phyloP scores from a whole-genome alignment of 2,888 invertebrate genomes.

The Caenorhabditis zanzibari region DNA sequence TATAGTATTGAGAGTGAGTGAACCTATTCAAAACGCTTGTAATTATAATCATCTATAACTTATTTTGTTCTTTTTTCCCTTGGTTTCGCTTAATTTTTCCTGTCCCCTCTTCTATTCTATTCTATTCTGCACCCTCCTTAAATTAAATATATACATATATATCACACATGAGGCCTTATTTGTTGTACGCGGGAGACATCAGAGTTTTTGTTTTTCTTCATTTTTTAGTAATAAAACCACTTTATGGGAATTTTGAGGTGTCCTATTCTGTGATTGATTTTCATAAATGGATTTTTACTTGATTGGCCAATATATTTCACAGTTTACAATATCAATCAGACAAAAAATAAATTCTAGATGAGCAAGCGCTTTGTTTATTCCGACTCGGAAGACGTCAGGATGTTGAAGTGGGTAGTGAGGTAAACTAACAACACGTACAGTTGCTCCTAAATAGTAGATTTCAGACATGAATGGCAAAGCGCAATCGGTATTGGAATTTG shows the following conservation, averaged over 20 bases:
- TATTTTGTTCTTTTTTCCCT: slow-evolving; percentile 48
- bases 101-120: slow-evolving; percentile 7
- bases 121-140: slow-evolving; percentile 33
- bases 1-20: slow-evolving; percentile 61
- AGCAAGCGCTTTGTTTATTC: slow-evolving; percentile 3
- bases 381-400: slow-evolving; percentile 29
- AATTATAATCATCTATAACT: slow-evolving; percentile 55
- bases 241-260: slow-evolving; percentile 28
- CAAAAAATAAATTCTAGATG: slow-evolving; percentile 12
- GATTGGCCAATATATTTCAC: not conserved
- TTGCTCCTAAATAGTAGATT: not conserved
- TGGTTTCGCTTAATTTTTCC: slow-evolving; percentile 42
- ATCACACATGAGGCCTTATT: slow-evolving; percentile 61
- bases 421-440: not conserved
- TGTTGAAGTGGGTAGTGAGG: slow-evolving; percentile 47
- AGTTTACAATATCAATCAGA: too few species aligned
- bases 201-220: slow-evolving; percentile 32
- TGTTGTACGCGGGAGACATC: slow-evolving; percentile 61
- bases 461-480: not conserved
- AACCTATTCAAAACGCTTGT: slow-evolving; percentile 46
- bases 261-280: slow-evolving; percentile 24
- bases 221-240: slow-evolving; percentile 55
- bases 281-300: slow-evolving; percentile 11
- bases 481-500: slow-evolving; percentile 10
- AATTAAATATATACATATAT: slow-evolving; percentile 32